Evolutionary conservation across 1,140 invertebrate species (phyloP).

Genomic region (Penaeus chinensis): DNA sequence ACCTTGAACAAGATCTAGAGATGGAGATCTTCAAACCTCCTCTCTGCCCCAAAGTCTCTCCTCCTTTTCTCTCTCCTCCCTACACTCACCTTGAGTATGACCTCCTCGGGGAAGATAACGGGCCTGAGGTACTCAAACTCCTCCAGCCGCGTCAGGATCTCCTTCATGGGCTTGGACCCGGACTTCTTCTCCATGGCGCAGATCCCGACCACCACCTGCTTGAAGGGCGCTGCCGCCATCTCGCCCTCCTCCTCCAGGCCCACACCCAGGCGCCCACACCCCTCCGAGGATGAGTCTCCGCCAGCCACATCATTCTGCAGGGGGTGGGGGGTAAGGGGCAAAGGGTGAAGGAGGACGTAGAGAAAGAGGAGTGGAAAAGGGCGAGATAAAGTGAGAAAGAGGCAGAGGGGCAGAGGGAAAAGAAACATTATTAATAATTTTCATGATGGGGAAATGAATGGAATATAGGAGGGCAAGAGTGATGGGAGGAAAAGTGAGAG

Average conservation of each 20-base stretch:
- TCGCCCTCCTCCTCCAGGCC: constrained; percentile 38
- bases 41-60: no score
- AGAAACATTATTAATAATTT: no score
- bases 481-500: no score
- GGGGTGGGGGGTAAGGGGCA: not conserved
- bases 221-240: constrained; percentile 37
- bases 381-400: not conserved
- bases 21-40: no score
- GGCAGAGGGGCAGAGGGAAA: not conserved
- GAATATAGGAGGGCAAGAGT: no score
- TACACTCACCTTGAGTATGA: constrained; percentile 83
- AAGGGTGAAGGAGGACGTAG: not conserved
- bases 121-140: constrained; percentile 97
- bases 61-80: not conserved
- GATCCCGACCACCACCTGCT: constrained; percentile 91
- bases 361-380: not conserved
- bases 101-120: constrained; percentile 91
- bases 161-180: constrained; percentile 95
- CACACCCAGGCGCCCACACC: no score
- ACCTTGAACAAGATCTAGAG: not conserved
- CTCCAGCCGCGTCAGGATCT: constrained; percentile 92
- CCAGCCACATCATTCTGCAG: not conserved
- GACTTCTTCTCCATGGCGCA: constrained; percentile 99
- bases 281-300: not conserved
- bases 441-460: no score